Percentiles rank a stretch among this genome's conserved stretches.
These are phyloP conservation scores for Meteorus colon DNA, from an alignment of 2,888 invertebrate species.

Conservation along the genomic window DNA sequence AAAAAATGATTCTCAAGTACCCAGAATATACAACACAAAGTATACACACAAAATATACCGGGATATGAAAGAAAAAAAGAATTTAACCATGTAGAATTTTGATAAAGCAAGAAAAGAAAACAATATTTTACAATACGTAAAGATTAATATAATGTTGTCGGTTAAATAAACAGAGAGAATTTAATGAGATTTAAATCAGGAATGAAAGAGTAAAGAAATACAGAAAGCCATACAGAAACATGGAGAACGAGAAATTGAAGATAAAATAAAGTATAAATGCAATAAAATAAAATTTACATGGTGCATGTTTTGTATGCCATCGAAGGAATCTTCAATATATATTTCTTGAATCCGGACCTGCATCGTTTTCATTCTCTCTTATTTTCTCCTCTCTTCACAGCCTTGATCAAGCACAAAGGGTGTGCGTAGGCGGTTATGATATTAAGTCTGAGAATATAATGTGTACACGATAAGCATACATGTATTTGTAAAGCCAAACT, in stretches of 20 bases:
- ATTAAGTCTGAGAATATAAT: constrained; percentile 42
- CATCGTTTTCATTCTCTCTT: constrained; percentile 4
- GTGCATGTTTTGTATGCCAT: background rate
- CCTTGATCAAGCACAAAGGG: constrained; percentile 44
- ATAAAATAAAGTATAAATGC: constrained; percentile 3
- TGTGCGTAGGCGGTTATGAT: constrained; percentile 58
- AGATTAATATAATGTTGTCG: too few relatives aligned
- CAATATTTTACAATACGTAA: too few relatives aligned
- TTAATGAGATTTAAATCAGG: too few relatives aligned
- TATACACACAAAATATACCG: too few relatives aligned
- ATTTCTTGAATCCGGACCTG: constrained; percentile 30
- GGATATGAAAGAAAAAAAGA: too few relatives aligned
- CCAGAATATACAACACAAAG: too few relatives aligned
- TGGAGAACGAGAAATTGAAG: background rate
- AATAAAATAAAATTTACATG: constrained; percentile 14
- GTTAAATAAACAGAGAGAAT: too few relatives aligned
- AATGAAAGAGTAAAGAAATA: background rate
- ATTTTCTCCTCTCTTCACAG: background rate
- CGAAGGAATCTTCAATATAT: constrained; percentile 18
- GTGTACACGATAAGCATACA: constrained; percentile 27
- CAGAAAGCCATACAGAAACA: background rate
- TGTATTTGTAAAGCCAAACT: constrained; percentile 25
- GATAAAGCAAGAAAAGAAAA: too few relatives aligned
- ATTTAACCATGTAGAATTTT: too few relatives aligned
- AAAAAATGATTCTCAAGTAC: too few relatives aligned